These are phyloP conservation scores for Ramphastos sulfuratus DNA, from an alignment of 2,113 vertebrate genomes.

Conservation along the genomic window DNA sequence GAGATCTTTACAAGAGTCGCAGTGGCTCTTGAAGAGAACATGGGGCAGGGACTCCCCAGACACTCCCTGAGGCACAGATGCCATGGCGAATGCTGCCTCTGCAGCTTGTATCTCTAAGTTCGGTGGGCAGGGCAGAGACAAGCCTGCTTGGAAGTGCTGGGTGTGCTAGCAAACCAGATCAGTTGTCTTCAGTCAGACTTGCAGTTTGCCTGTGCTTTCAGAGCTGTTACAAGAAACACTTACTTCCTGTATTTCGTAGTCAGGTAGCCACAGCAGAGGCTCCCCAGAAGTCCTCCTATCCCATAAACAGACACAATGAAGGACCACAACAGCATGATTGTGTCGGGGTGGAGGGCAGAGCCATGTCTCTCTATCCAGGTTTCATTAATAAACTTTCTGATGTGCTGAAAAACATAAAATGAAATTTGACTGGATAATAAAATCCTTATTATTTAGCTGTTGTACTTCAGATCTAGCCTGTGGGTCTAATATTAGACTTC, in stretches of 20 bases:
- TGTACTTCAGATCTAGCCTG: background rate
- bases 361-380: constrained; percentile 78
- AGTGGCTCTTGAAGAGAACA: background rate
- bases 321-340: constrained; percentile 79
- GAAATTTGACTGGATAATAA: background rate
- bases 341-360: constrained; percentile 61
- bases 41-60: background rate
- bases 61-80: background rate
- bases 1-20: background rate
- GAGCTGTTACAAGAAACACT: background rate
- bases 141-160: background rate
- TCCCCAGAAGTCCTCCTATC: constrained; percentile 76
- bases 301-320: constrained; percentile 79
- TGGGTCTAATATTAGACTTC: background rate
- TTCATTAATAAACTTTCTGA: constrained; percentile 86
- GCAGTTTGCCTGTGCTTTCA: background rate
- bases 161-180: background rate
- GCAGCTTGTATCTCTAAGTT: background rate
- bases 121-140: background rate
- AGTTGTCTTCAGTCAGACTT: background rate
- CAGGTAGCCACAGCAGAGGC: constrained; percentile 76
- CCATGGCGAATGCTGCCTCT: background rate
- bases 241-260: constrained; percentile 80
- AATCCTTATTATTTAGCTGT: background rate
- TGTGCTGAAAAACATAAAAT: constrained; percentile 73